Evolutionary conservation across 2,797 vertebrate genomes (phyloP).

Genomic region (Sebastes glaucus): DNA sequence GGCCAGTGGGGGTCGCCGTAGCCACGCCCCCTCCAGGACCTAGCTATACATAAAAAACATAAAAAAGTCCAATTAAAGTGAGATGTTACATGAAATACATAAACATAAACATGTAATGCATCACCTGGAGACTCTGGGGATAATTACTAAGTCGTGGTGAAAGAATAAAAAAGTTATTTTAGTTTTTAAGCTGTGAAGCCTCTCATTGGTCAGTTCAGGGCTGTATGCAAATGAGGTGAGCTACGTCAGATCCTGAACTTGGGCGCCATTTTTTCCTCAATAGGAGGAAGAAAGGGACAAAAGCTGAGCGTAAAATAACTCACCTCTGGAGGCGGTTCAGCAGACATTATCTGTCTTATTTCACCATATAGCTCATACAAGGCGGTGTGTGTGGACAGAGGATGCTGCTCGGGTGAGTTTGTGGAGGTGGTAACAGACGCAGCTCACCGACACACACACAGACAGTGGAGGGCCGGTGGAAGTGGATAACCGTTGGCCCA

Average conservation of each 20-base stretch:
- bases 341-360: not conserved
- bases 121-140: not conserved
- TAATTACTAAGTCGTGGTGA: not conserved
- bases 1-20: not conserved
- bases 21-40: conserved; percentile 33
- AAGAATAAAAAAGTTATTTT: conserved; percentile 62
- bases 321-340: not conserved
- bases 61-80: not conserved
- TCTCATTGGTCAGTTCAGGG: conserved; percentile 85
- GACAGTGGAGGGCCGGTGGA: conserved; percentile 72
- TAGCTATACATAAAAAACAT: conserved; percentile 46
- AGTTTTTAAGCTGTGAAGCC: conserved; percentile 45
- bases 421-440: conserved; percentile 37
- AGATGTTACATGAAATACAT: conserved; percentile 13
- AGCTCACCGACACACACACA: conserved; percentile 51
- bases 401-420: conserved; percentile 52
- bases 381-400: not conserved
- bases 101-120: not conserved
- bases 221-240: conserved; percentile 86
- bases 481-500: conserved; percentile 53
- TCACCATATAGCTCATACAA: not conserved
- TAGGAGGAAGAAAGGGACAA: conserved; percentile 78
- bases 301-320: conserved; percentile 67
- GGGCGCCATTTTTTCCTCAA: conserved; percentile 93
- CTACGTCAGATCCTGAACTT: conserved; percentile 93